Percentiles rank a stretch among this genome's conserved stretches.
These are phyloP conservation scores for Aspidiotus destructor DNA, from an alignment of 2,888 invertebrate species.

Conservation along the genomic window DNA sequence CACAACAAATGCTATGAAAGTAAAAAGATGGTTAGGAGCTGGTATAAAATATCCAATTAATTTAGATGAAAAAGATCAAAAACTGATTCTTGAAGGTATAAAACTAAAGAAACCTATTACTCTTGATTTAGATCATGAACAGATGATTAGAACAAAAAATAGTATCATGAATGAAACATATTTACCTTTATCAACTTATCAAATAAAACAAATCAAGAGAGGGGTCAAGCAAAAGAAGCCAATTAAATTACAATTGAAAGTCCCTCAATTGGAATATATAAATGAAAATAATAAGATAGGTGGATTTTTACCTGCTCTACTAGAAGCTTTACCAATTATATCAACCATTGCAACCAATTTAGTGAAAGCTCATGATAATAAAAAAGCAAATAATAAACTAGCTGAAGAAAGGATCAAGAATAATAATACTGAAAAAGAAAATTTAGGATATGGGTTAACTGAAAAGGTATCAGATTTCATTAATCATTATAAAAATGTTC, in stretches of 20 bases:
- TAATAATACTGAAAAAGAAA: conserved; percentile 9
- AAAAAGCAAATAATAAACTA: conserved; percentile 11
- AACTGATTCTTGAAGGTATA: conserved; percentile 13
- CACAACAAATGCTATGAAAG: conserved; percentile 30
- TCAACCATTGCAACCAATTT: conserved; percentile 7
- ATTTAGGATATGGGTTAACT: conserved; percentile 2
- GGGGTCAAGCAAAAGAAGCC: conserved; percentile 4
- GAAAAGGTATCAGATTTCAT: conserved; percentile 4
- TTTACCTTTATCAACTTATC: conserved; percentile 15
- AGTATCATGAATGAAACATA: conserved; percentile 5
- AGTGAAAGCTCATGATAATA: conserved; percentile 7
- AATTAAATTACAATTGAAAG: conserved; percentile 4
- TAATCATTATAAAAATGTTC: conserved; percentile 4
- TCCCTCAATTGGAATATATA: conserved; percentile 1
- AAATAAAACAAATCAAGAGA: conserved; percentile 12
- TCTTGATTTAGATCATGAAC: conserved; percentile 4
- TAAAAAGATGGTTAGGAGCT: conserved; percentile 27
- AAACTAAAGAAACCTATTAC: conserved; percentile 4
- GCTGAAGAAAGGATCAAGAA: conserved; percentile 5
- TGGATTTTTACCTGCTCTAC: conserved; percentile 9
- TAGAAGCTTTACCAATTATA: conserved; percentile 1
- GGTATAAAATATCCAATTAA: conserved; percentile 15
- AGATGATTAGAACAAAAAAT: conserved; percentile 4
- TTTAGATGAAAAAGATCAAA: conserved; percentile 12
- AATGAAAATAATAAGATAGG: conserved; percentile 2